Evolutionary conservation across 1,140 invertebrate species (phyloP).

Genomic region (Tyrophagus putrescentiae): DNA sequence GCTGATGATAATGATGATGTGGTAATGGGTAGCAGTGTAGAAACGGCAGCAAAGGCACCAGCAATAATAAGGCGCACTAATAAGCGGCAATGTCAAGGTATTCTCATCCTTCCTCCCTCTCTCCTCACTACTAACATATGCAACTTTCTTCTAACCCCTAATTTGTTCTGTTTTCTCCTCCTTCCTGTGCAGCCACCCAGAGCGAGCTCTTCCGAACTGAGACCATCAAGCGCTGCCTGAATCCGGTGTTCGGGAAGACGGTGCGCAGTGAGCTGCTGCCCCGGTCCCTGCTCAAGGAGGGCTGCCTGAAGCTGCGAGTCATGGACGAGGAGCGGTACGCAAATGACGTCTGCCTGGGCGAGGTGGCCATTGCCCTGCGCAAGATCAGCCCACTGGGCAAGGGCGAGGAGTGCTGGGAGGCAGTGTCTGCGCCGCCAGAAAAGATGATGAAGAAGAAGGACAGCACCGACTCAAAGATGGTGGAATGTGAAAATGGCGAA

Average conservation of each 20-base stretch:
- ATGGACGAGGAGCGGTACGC: slow-evolving; percentile 29
- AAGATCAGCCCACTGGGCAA: slow-evolving; percentile 16
- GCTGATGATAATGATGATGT: too few species aligned
- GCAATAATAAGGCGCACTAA: background rate
- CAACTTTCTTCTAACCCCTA: too few species aligned
- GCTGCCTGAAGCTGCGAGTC: slow-evolving; percentile 23
- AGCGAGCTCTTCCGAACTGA: slow-evolving; percentile 25
- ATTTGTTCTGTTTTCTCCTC: background rate
- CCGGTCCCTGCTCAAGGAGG: slow-evolving; percentile 26
- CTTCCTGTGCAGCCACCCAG: background rate
- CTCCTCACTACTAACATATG: too few species aligned
- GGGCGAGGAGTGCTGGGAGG: too few species aligned
- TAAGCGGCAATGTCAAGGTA: too few species aligned
- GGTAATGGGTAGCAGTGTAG: too few species aligned
- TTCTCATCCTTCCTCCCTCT: too few species aligned
- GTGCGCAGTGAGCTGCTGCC: slow-evolving; percentile 22
- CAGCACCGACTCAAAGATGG: too few species aligned
- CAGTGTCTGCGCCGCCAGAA: too few species aligned
- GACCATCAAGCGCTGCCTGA: slow-evolving; percentile 24
- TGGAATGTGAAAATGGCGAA: too few species aligned
- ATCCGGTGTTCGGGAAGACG: slow-evolving; percentile 27
- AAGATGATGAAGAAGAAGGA: too few species aligned
- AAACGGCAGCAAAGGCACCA: too few species aligned
- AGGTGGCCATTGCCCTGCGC: slow-evolving; percentile 25
- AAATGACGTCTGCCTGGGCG: slow-evolving; percentile 29